phyloP scores from a whole-genome alignment of 2,113 vertebrate species.

The Naja naja region DNA sequence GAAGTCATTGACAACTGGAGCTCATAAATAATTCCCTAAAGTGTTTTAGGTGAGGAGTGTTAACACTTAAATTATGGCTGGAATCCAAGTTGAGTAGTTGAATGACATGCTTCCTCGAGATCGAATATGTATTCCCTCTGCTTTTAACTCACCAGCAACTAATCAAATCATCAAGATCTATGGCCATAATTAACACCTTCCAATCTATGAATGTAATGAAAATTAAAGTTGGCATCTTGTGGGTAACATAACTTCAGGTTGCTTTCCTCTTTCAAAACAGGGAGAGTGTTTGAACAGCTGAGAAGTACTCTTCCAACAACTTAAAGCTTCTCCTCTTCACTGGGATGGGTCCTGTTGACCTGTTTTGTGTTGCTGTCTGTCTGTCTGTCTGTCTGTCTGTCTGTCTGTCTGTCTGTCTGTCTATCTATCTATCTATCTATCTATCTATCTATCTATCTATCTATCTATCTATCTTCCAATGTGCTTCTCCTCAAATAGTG shows the following conservation, averaged over 20 bases:
- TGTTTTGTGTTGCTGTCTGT: too few species aligned
- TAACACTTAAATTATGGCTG: slow-evolving; percentile 6
- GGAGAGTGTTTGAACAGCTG: neutral
- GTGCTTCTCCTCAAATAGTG: neutral
- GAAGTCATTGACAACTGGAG: neutral
- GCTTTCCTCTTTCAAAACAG: neutral
- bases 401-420: too few species aligned
- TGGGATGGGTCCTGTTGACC: neutral
- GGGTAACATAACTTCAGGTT: neutral
- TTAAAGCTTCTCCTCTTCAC: neutral
- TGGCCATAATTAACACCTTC: neutral
- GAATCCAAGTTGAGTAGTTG: neutral
- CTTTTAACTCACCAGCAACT: neutral
- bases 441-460: too few species aligned
- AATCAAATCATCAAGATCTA: neutral
- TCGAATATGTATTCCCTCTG: neutral
- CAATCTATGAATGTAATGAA: neutral
- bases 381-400: too few species aligned
- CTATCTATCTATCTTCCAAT: too few species aligned
- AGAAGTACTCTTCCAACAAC: neutral
- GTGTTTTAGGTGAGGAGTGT: slow-evolving; percentile 2
- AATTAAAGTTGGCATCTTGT: neutral
- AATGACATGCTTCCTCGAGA: neutral
- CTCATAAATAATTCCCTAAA: neutral
- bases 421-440: too few species aligned